A percentile compares a stretch with the other conserved stretches of the same genome.
phyloP scores from a whole-genome alignment of 2,888 invertebrate species.

The Leptopilina drosophilae region DNA sequence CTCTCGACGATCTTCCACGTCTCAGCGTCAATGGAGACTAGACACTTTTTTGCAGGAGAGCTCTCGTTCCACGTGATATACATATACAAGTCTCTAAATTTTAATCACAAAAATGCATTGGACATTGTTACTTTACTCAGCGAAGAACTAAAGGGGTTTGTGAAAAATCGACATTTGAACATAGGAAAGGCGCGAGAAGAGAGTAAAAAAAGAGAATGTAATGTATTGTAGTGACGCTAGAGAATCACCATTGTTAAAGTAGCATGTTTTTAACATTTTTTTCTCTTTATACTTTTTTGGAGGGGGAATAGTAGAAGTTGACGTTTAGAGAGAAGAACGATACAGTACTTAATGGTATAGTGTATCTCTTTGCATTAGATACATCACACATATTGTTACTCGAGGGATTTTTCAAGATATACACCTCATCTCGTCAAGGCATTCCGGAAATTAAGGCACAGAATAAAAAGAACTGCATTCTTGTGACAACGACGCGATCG shows the following conservation, averaged over 20 bases:
- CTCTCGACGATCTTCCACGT: slow-evolving; percentile 33
- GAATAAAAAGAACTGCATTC: slow-evolving; percentile 24
- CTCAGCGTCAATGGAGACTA: slow-evolving; percentile 30
- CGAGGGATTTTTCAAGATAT: slow-evolving; percentile 10
- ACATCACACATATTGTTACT: slow-evolving; percentile 21
- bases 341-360: slow-evolving; percentile 21
- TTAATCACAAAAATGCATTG: slow-evolving; percentile 39
- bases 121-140: slow-evolving; percentile 29
- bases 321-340: slow-evolving; percentile 16
- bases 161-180: slow-evolving; percentile 23
- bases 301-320: background rate
- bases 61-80: slow-evolving; percentile 11
- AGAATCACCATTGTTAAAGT: slow-evolving; percentile 30
- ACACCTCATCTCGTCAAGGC: slow-evolving; percentile 17
- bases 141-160: background rate
- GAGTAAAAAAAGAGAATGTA: slow-evolving; percentile 19
- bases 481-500: slow-evolving; percentile 1
- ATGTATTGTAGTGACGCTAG: slow-evolving; percentile 18
- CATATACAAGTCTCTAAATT: slow-evolving; percentile 20
- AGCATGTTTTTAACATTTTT: slow-evolving; percentile 7
- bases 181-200: slow-evolving; percentile 31
- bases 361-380: slow-evolving; percentile 2
- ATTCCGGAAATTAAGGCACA: slow-evolving; percentile 34
- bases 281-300: slow-evolving; percentile 6
- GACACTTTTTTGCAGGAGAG: slow-evolving; percentile 24